phyloP scores from a whole-genome alignment of 2,888 invertebrate genomes.

The Lepas anatifera region DNA sequence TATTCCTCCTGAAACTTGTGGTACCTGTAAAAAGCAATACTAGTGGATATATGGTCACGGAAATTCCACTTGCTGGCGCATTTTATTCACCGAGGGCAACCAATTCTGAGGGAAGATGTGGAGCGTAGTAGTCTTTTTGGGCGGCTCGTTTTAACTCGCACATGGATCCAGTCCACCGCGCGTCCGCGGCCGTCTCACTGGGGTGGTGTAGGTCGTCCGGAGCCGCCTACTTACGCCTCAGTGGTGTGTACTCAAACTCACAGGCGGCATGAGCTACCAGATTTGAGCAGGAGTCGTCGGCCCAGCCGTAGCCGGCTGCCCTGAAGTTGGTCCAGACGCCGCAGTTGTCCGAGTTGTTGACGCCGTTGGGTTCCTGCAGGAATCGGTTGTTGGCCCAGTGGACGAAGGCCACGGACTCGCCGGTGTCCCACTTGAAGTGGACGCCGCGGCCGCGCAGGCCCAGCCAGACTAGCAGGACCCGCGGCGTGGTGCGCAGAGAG shows the following conservation, averaged over 20 bases:
- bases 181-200: too few relatives aligned
- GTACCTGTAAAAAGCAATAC: too few relatives aligned
- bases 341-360: neutral
- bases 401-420: neutral
- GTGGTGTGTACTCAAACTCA: neutral
- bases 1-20: too few relatives aligned
- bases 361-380: neutral
- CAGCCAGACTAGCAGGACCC: neutral
- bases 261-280: neutral
- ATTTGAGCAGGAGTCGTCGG: neutral
- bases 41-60: too few relatives aligned
- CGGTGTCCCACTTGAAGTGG: neutral
- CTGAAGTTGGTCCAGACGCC: neutral
- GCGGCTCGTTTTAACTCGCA: too few relatives aligned
- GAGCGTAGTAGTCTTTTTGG: too few relatives aligned
- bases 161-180: too few relatives aligned
- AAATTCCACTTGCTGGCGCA: too few relatives aligned
- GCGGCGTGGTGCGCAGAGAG: neutral
- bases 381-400: neutral
- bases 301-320: slow-evolving; percentile 3
- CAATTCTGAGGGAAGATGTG: too few relatives aligned
- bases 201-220: neutral
- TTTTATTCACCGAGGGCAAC: too few relatives aligned
- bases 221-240: neutral
- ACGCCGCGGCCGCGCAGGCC: neutral